These are phyloP conservation scores for Coreoperca whiteheadi DNA, from an alignment of 2,113 vertebrate genomes.

Conservation along the genomic window DNA sequence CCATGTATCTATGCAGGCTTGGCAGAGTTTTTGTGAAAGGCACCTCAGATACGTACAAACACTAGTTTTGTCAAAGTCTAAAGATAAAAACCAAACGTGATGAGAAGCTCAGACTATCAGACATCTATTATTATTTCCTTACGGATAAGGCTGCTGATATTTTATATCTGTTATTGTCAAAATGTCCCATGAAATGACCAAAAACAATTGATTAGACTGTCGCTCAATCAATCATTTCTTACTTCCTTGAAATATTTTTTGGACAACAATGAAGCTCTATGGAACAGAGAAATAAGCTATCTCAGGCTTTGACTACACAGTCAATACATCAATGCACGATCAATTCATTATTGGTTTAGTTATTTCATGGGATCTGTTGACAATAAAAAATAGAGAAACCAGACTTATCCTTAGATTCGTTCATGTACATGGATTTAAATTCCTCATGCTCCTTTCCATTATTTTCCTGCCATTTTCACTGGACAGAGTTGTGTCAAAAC, in stretches of 20 bases:
- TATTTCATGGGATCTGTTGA: not conserved
- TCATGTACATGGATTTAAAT: too few relatives aligned
- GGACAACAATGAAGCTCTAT: not conserved
- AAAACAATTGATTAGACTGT: not conserved
- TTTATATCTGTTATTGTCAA: not conserved
- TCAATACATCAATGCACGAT: not conserved
- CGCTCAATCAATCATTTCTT: not conserved
- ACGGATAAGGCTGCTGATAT: not conserved
- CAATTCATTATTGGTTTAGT: not conserved
- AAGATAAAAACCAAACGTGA: not conserved
- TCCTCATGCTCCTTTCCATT: not conserved
- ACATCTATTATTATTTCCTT: not conserved
- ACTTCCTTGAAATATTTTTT: not conserved
- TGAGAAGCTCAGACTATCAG: not conserved
- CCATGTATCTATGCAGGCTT: not conserved
- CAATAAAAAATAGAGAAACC: not conserved
- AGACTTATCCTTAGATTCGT: not conserved
- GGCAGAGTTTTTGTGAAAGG: slow-evolving; percentile 23
- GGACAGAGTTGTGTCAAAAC: slow-evolving; percentile 19
- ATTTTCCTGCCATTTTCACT: not conserved
- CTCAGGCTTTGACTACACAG: not conserved
- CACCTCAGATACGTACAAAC: not conserved
- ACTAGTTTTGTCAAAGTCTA: not conserved
- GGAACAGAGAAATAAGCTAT: not conserved
- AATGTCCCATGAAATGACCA: not conserved